These are phyloP conservation scores for Melitaea cinxia DNA, from an alignment of 1,140 invertebrate species.

Conservation along the genomic window DNA sequence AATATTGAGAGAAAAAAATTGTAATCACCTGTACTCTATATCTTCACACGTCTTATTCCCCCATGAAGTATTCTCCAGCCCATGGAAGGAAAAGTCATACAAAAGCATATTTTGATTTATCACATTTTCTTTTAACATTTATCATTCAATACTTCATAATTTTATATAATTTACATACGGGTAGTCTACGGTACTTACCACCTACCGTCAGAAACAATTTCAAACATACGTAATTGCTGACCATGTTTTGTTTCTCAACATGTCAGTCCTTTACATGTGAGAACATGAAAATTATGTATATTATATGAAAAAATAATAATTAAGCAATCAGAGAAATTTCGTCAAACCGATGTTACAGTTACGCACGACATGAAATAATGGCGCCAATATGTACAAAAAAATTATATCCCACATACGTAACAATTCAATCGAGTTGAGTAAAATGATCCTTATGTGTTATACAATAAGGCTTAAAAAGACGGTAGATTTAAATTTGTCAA, in stretches of 20 bases:
- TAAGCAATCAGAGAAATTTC: conserved; percentile 68
- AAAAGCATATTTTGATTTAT: too few relatives aligned
- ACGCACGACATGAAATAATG: conserved; percentile 59
- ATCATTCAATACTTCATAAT: not conserved
- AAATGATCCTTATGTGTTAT: not conserved
- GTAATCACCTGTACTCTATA: too few relatives aligned
- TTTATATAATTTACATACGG: not conserved
- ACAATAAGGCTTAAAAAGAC: not conserved
- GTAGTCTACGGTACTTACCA: not conserved
- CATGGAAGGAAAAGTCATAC: too few relatives aligned
- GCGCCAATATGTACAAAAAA: conserved; percentile 45
- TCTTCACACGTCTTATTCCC: too few relatives aligned
- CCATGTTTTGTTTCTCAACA: conserved; percentile 3
- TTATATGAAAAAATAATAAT: conserved; percentile 58
- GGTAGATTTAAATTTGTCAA: not conserved
- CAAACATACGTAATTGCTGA: not conserved
- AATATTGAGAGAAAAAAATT: too few relatives aligned
- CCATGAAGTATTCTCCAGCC: too few relatives aligned
- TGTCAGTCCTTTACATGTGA: conserved; percentile 28
- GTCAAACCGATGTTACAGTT: conserved; percentile 72
- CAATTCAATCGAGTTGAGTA: not conserved
- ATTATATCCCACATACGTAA: conserved; percentile 24
- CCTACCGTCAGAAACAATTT: not conserved
- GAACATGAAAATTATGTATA: conserved; percentile 47
- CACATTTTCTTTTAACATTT: too few relatives aligned